A percentile compares a stretch with the other conserved stretches of the same genome.
These are phyloP conservation scores for Hipparchia semele DNA, from an alignment of 2,888 invertebrate genomes.

Conservation along the genomic window DNA sequence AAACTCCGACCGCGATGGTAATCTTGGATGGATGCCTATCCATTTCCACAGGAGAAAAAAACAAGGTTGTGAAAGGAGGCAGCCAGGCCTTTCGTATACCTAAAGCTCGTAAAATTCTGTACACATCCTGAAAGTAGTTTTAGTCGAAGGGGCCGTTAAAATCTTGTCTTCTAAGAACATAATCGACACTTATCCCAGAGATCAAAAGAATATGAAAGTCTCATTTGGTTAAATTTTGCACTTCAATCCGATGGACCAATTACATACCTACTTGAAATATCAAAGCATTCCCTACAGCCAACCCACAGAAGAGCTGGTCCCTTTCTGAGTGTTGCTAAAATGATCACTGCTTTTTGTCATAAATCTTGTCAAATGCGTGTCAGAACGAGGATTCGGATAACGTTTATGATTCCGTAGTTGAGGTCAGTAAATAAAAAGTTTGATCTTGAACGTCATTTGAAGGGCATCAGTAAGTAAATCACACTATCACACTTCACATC, in stretches of 20 bases:
- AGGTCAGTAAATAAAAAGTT: too few species aligned
- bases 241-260: slow-evolving; percentile 16
- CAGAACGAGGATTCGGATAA: too few species aligned
- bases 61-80: too few species aligned
- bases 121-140: background rate
- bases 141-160: background rate
- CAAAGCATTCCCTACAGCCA: slow-evolving; percentile 6
- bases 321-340: background rate
- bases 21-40: too few species aligned
- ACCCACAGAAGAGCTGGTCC: background rate
- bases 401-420: too few species aligned
- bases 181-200: slow-evolving; percentile 9
- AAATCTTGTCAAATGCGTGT: too few species aligned
- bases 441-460: too few species aligned
- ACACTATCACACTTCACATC: too few species aligned
- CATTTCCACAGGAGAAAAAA: too few species aligned
- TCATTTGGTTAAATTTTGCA: background rate
- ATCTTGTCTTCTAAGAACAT: slow-evolving; percentile 1
- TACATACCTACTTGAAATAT: slow-evolving; percentile 21
- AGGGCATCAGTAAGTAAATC: too few species aligned
- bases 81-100: too few species aligned
- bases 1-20: too few species aligned
- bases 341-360: background rate
- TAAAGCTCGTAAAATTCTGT: background rate
- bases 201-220: slow-evolving; percentile 6